Conservation (phyloP, 2,113 vertebrate genomes). For the Ceyx cyanopectus region DNA sequence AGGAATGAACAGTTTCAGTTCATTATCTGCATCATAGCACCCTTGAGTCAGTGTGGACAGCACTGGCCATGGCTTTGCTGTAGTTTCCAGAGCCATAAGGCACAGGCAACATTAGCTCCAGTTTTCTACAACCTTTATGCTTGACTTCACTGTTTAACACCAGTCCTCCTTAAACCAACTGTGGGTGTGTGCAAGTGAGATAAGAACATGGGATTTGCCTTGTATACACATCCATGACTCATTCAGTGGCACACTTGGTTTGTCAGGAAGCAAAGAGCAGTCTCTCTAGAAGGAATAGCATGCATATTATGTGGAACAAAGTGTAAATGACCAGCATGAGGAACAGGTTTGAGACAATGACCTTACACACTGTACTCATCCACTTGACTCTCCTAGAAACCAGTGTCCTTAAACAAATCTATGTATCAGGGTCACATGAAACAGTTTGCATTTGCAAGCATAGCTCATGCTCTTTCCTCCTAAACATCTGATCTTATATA, state of each 20-base stretch:
- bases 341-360: background rate
- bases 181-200: background rate
- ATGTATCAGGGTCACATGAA: background rate
- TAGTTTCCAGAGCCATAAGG: background rate
- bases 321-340: accelerated
- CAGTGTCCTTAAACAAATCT: background rate
- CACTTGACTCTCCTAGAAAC: background rate
- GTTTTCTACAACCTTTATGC: background rate
- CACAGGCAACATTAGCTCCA: background rate
- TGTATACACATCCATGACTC: slow-evolving; percentile 24
- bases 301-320: background rate
- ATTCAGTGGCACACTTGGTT: background rate
- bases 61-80: background rate
- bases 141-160: background rate
- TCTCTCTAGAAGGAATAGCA: background rate
- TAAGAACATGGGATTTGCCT: slow-evolving; percentile 5
- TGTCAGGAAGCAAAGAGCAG: background rate
- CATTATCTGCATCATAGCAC: background rate
- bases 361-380: background rate
- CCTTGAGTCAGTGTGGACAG: background rate
- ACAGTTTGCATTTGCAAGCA: background rate
- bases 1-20: background rate
- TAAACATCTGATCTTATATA: background rate
- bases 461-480: background rate
- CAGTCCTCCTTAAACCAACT: slow-evolving; percentile 20